These are phyloP conservation scores for Lamellibrachia satsuma DNA, from an alignment of 2,888 invertebrate genomes.

Conservation along the genomic window DNA sequence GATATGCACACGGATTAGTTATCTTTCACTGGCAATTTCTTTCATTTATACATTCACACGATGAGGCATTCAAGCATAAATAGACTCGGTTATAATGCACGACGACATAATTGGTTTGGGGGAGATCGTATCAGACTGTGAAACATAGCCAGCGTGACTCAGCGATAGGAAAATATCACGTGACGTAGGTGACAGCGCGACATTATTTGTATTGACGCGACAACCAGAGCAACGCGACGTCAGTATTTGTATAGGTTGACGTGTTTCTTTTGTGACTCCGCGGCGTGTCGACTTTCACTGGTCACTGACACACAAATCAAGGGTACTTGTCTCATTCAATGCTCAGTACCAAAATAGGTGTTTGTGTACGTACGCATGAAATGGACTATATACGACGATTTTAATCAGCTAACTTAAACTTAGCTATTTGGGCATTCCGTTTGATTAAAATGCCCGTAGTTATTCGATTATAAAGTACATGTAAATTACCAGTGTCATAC, in stretches of 20 bases:
- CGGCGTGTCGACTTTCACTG: neutral
- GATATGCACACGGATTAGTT: neutral
- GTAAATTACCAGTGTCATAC: too few relatives aligned
- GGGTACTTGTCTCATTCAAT: neutral
- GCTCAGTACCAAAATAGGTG: neutral
- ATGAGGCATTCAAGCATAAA: constrained; percentile 25
- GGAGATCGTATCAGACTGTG: neutral
- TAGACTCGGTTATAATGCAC: constrained; percentile 8
- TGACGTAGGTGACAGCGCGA: neutral
- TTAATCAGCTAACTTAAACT: too few relatives aligned
- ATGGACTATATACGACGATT: too few relatives aligned
- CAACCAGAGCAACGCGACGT: neutral
- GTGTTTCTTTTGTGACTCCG: neutral
- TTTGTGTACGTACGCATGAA: neutral
- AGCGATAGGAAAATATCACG: neutral
- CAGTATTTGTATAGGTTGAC: neutral
- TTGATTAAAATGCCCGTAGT: too few relatives aligned
- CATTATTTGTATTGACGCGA: neutral
- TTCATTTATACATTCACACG: constrained; percentile 25
- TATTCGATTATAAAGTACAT: too few relatives aligned
- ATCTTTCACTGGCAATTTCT: neutral
- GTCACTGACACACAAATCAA: neutral
- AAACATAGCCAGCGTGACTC: neutral
- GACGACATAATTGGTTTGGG: neutral
- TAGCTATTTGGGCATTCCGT: too few relatives aligned